phyloP scores from a whole-genome alignment of 2,797 vertebrate species.

The Scolopax bukidnonensis region DNA sequence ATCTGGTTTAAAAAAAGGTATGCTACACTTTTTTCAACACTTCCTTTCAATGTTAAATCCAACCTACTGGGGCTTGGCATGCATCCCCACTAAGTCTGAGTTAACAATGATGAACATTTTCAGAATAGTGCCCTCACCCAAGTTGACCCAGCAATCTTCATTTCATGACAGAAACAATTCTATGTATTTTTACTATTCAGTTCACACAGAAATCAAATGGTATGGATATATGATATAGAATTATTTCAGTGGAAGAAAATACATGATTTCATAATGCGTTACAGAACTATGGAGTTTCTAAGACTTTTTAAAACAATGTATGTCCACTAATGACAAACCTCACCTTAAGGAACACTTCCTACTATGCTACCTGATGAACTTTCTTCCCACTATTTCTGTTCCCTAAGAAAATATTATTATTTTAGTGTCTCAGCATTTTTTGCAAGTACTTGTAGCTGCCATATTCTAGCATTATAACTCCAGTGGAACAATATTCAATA shows the following conservation, averaged over 20 bases:
- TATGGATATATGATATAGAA: not conserved
- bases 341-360: not conserved
- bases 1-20: not conserved
- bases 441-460: not conserved
- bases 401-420: not conserved
- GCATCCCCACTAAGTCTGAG: not conserved
- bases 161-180: not conserved
- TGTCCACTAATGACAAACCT: not conserved
- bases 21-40: not conserved
- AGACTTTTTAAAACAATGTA: not conserved
- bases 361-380: not conserved
- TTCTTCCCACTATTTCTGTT: not conserved
- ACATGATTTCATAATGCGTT: not conserved
- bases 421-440: not conserved
- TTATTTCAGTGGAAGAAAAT: not conserved
- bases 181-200: not conserved
- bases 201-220: not conserved
- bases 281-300: not conserved
- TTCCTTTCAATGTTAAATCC: not conserved
- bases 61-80: not conserved
- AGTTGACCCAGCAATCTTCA: not conserved
- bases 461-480: not conserved
- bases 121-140: not conserved
- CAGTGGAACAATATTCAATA: not conserved
- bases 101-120: not conserved